Evolutionary conservation across 2,797 vertebrate species (phyloP), one percentile per base, ranked within the genome.

Genomic region (Enteromius anoplus): DNA sequence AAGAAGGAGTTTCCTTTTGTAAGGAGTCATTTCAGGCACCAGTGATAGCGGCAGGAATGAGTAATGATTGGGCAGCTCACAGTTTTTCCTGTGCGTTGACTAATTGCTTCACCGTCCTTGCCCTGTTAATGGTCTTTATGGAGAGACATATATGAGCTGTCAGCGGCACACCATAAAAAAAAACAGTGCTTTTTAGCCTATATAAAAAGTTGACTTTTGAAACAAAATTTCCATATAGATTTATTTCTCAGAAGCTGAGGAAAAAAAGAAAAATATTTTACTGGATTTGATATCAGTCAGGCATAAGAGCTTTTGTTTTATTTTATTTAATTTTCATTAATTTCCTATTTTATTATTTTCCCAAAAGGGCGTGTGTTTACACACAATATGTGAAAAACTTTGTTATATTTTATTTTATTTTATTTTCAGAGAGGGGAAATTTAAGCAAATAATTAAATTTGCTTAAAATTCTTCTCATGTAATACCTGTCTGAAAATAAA

Each of bases 51-150:
- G 83, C 73, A 76, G 76, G 70, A 26, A 65, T 82, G 86, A 87
- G 87, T 81, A 85, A 90, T 86, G 55, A 85, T 73, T 69, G 72
- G 84, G 64, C 66, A 84, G 12, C 1, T 15, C 80, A 12, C 79
- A 84, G 40, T 40, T 86, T 77, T 85, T 82, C 26, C 71, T 66
- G 58, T 19, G 11, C 55, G 17, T 21, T 83, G 85, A 90, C 85
- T 89, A 89, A 92, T 83, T 68, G 76, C 69, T 69, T 76, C 79
- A 86, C 66, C 88, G 77, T 84, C 86, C 88, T 88, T 84, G 42
- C 85, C 82, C 89, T 21, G 8, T 83, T 86, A 91, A 90, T 85
- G 76, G 85, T 82, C 66, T 88, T 84, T 83, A 83, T 58, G 86
- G 69, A 87, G 29, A 51, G 29, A 34, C 26, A 9, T 23, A 55